These are phyloP conservation scores for Austrolebias charrua DNA, from an alignment of 2,797 vertebrate genomes.

Conservation along the genomic window DNA sequence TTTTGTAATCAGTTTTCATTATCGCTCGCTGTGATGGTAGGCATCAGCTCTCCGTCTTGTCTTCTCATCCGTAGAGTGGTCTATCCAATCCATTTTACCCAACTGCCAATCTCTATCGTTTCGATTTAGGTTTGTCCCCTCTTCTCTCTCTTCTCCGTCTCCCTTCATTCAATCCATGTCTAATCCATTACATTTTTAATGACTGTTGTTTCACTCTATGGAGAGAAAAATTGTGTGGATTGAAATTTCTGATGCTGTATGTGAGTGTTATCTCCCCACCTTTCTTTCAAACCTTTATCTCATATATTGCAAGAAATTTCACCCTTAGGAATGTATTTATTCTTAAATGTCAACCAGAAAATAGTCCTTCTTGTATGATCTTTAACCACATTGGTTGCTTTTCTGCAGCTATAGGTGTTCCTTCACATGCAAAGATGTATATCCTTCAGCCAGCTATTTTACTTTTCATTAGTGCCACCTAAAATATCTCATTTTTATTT, in stretches of 20 bases:
- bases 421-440: neutral
- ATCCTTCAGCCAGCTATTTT: neutral
- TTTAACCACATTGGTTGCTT: conserved; percentile 14
- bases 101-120: conserved; percentile 84
- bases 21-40: conserved; percentile 52
- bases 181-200: conserved; percentile 84
- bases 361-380: conserved; percentile 4
- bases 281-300: conserved; percentile 11
- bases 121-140: conserved; percentile 73
- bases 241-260: conserved; percentile 49
- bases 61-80: conserved; percentile 75
- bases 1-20: conserved; percentile 75
- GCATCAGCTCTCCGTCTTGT: conserved; percentile 64
- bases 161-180: conserved; percentile 72
- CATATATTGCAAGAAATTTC: conserved; percentile 15
- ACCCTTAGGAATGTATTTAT: conserved; percentile 20
- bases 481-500: too few species aligned
- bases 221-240: conserved; percentile 60
- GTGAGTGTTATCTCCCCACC: conserved; percentile 34
- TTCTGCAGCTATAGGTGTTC: neutral
- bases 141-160: conserved; percentile 68
- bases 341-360: conserved; percentile 21
- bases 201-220: conserved; percentile 70
- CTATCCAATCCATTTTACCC: conserved; percentile 82
- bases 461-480: neutral